A percentile compares a stretch with the other conserved stretches of the same genome.
Evolutionary conservation across 2,113 vertebrate species (phyloP).

Genomic region (Copsychus sechellarum): DNA sequence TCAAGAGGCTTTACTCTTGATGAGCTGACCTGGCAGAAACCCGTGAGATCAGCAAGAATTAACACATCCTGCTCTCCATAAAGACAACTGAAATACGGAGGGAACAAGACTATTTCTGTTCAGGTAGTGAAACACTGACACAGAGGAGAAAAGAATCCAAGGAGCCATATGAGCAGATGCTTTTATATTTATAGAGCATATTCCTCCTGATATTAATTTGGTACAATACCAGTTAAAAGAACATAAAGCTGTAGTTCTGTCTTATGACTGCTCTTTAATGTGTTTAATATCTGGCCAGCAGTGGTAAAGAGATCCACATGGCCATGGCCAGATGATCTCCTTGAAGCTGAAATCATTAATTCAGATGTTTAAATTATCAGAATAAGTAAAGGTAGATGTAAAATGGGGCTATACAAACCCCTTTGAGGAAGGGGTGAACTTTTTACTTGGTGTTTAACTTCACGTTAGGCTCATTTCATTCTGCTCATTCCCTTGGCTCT

Average conservation of each 20-base stretch:
- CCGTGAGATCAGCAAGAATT: background rate
- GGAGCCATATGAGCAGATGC: background rate
- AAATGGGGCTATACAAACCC: background rate
- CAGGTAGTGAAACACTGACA: background rate
- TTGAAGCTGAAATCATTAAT: slow-evolving; percentile 13
- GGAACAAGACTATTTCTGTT: background rate
- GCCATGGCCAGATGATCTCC: background rate
- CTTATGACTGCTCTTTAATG: background rate
- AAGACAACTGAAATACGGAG: background rate
- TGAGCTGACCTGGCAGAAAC: background rate
- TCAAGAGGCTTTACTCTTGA: background rate
- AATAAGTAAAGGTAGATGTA: background rate
- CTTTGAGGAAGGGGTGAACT: background rate
- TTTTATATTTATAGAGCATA: background rate
- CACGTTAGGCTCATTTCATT: background rate
- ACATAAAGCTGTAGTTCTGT: background rate
- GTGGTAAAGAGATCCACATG: background rate
- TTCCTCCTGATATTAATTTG: background rate
- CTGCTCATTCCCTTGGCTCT: background rate
- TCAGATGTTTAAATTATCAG: background rate
- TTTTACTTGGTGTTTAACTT: background rate
- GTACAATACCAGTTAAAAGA: background rate
- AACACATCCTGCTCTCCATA: background rate
- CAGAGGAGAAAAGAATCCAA: background rate
- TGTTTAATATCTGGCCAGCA: background rate